Evolutionary conservation across 2,797 vertebrate species (phyloP).

Genomic region (Cuniculus paca): DNA sequence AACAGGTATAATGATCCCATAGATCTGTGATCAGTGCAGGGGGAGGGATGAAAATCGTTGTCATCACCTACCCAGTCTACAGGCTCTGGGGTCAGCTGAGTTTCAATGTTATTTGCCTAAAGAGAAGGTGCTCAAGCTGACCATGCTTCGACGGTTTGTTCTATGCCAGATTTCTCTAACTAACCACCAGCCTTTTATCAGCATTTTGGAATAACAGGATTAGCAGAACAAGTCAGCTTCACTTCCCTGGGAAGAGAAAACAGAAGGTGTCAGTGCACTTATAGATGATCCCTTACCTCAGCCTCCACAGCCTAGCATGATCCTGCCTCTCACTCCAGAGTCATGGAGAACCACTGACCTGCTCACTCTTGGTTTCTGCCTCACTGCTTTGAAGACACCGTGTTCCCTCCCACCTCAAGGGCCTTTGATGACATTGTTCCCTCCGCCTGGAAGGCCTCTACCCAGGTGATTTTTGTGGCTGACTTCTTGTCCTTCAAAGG

Average conservation of each 20-base stretch:
- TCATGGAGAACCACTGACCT: not conserved
- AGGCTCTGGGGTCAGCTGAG: conserved; percentile 18
- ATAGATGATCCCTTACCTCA: not conserved
- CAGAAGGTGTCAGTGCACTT: not conserved
- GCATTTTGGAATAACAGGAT: not conserved
- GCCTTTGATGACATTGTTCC: not conserved
- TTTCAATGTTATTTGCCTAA: not conserved
- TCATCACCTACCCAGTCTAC: not conserved
- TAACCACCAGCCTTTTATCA: not conserved
- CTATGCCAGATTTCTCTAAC: conserved; percentile 4
- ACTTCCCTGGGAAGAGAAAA: not conserved
- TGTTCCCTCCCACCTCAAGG: not conserved
- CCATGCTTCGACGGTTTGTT: not conserved
- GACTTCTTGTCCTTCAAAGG: not conserved
- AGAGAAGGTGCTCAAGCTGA: not conserved
- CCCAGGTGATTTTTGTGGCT: not conserved
- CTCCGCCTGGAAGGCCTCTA: not conserved
- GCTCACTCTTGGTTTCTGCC: not conserved
- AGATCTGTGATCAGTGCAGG: not conserved
- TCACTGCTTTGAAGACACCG: not conserved
- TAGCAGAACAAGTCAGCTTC: not conserved
- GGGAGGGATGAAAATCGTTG: not conserved
- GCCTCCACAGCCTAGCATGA: not conserved
- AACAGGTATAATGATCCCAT: not conserved
- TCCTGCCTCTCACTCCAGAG: not conserved